Evolutionary conservation across 1,140 invertebrate species (phyloP), one percentile per base, ranked within the genome.

Genomic region (Drosophila subobscura): DNA sequence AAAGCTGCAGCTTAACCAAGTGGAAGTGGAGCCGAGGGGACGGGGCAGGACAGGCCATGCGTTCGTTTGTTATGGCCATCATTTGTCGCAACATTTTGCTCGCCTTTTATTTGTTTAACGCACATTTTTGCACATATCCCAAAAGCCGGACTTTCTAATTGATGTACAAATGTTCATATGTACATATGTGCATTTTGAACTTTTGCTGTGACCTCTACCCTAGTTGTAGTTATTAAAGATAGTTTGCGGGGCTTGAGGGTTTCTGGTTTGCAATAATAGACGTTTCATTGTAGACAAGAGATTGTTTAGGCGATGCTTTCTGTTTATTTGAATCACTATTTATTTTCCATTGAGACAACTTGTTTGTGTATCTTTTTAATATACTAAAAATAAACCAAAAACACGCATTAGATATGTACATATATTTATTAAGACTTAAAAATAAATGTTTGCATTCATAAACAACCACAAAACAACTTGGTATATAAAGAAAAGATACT

Each of bases 111-210:
- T 83, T 74, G 77, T 70, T 84, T 68, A 56, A 79, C 79, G 75
- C 80, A 84, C 79, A 55, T 80, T 72, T 78, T 60, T 57, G 57
- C 73, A 72, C 65, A 70, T 57, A 57, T 57, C 20, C 51, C 57
- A 53, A 64, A 46, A 65, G 63, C 44, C 54, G 54, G 55, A 88
- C 81, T 86, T 86, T 86, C 83, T 88, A 86, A 85, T 86, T 70
- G 79, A 55, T 74, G 72, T 60, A 16, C 49, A 20, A 20, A 20
- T 20, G 16, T 20, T 20, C 16, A 20, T 20, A 20, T 20, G 16
- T 20, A 45, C 54, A 67, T 64, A 72, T 66, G 47, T 58, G 22
- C 61, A 49, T 37, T 50, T 12, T 54, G n/a, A 52, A 22, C 33
- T 23, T 44, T 64, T 70, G 51, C 33, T 27, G 44, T 41, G 23